A percentile compares a stretch with the other conserved stretches of the same genome.
These are phyloP conservation scores for Amniataba percoides DNA, from an alignment of 2,797 vertebrate species.

Conservation along the genomic window DNA sequence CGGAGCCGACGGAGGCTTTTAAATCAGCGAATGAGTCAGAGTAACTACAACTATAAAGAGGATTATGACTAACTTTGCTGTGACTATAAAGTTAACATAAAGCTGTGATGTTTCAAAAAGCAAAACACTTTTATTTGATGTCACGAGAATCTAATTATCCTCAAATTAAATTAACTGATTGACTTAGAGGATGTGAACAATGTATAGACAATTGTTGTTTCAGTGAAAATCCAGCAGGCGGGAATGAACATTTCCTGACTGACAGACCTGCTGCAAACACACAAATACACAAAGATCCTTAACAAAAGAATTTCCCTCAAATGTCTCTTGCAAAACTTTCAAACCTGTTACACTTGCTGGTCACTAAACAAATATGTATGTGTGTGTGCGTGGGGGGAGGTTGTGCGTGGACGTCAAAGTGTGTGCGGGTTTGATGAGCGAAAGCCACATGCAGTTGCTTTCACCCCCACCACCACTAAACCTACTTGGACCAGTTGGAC, in stretches of 20 bases:
- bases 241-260: background rate
- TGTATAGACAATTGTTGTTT: background rate
- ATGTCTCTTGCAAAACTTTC: slow-evolving; percentile 40
- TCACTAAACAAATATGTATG: slow-evolving; percentile 49
- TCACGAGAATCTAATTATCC: too few species aligned
- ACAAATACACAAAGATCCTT: slow-evolving; percentile 22
- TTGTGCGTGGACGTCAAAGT: slow-evolving; percentile 17
- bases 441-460: slow-evolving; percentile 43
- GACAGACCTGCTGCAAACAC: slow-evolving; percentile 27
- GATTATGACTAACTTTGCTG: background rate
- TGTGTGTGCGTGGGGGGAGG: background rate
- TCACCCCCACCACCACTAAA: slow-evolving; percentile 17
- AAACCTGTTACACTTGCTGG: slow-evolving; percentile 68
- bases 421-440: slow-evolving; percentile 41
- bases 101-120: background rate
- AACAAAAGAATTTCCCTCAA: slow-evolving; percentile 16
- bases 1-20: background rate
- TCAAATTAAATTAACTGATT: background rate
- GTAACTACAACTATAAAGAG: background rate
- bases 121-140: too few species aligned
- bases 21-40: background rate
- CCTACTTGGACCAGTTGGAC: slow-evolving; percentile 31
- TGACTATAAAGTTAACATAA: background rate
- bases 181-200: background rate
- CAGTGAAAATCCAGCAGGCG: background rate